These are phyloP conservation scores for Okapia johnstoni DNA, from an alignment of 2,113 vertebrate species.

Conservation along the genomic window DNA sequence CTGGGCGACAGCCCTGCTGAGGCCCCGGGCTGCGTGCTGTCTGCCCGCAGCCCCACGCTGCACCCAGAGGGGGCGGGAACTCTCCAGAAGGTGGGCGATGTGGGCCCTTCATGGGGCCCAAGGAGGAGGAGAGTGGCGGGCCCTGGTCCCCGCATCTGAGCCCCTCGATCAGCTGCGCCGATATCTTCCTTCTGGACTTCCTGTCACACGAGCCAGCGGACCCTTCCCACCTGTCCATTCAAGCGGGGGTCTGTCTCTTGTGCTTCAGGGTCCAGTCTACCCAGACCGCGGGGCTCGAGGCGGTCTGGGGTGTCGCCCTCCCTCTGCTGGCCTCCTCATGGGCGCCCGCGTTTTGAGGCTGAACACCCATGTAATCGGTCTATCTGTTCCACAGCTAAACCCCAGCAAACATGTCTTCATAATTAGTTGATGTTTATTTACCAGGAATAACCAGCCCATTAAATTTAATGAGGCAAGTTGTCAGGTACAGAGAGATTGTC, in stretches of 20 bases:
- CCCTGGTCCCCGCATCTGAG: background rate
- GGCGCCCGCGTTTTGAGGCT: slow-evolving; percentile 78
- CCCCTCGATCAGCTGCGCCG: background rate
- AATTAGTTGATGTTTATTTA: slow-evolving; percentile 85
- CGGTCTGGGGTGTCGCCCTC: background rate
- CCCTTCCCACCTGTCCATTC: background rate
- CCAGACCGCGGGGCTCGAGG: background rate
- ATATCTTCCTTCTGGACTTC: background rate
- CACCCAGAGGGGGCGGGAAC: background rate
- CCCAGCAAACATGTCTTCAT: slow-evolving; percentile 82
- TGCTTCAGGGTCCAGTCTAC: background rate
- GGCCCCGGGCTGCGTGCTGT: background rate
- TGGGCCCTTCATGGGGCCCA: background rate
- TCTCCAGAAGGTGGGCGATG: background rate
- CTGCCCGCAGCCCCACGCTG: background rate
- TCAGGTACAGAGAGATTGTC: slow-evolving; percentile 65
- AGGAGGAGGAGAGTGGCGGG: no score
- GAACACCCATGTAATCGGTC: slow-evolving; percentile 82
- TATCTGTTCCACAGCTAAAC: slow-evolving; percentile 80
- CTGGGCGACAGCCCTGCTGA: background rate
- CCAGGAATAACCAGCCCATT: slow-evolving; percentile 80
- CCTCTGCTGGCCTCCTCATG: slow-evolving; percentile 72
- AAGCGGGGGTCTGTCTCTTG: background rate
- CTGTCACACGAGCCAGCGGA: background rate
- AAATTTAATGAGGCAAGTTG: slow-evolving; percentile 82